Base-by-base conservation (phyloP, 2,797 vertebrate species). In the Heliangelus exortis region DNA sequence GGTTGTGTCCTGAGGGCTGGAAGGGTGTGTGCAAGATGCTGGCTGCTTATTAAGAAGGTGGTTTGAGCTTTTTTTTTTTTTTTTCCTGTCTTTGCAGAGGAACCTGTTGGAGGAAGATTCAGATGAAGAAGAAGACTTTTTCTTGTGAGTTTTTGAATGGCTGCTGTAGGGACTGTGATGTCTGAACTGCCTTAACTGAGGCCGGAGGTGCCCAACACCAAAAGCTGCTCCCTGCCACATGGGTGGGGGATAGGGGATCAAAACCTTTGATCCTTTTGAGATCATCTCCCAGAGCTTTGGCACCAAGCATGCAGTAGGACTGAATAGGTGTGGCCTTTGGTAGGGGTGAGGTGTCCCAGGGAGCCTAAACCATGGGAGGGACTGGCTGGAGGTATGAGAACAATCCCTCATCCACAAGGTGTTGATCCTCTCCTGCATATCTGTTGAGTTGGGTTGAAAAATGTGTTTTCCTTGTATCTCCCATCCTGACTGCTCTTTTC, bases 121-220 rank as follows among this genome's bases (percentile, higher is more conserved):
- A 0, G 99, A 99, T 97, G 99, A 99, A 97, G 99, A 99, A 93
- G 99, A 99, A 94, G 99, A 99, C 96, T 99, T 99, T 97, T 99
- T 99, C 95, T 97, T 99, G 99, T 99, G 97, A 99, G 99, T 99
- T 62, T 77, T 57, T 53, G 33, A 39, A 45, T 0, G 1, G 57
- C 22, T 3, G 13, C 34, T 47, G 8, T 39, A 51, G 68, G 59
- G 65, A 59, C 20, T 15, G 19, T 0, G 2, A 21, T 57, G 34
- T 47, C 23, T 10, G 54, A 26, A 34, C 47, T 75, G 34, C 36
- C 71, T 69, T 10, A 3, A 23, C 39, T 16, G 17, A 68, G 57
- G 4, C 57, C n/a, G 48, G 23, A 50, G 33, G 23, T 10, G 14
- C 65, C 1, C 0, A 53, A 61, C 25, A 43, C 39, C 36, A 20